A percentile compares a stretch with the other conserved stretches of the same genome.
Evolutionary conservation across 2,797 vertebrate species (phyloP).

Genomic region (Enoplosus armatus): DNA sequence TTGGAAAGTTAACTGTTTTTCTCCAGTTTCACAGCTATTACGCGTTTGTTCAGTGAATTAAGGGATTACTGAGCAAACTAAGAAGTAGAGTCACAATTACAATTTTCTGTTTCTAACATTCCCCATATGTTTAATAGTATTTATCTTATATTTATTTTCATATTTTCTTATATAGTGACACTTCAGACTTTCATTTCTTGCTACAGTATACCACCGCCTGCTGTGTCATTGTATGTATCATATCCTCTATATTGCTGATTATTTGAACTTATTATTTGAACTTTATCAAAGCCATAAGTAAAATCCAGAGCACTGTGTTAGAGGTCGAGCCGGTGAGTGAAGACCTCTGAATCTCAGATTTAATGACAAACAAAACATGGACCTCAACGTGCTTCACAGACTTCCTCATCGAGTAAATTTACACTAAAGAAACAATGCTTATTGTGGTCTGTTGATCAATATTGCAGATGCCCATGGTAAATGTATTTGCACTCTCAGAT

Average conservation of each 20-base stretch:
- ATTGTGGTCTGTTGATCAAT: not conserved
- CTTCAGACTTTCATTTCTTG: not conserved
- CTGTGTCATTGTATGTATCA: not conserved
- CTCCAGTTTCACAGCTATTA: not conserved
- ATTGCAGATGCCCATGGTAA: not conserved
- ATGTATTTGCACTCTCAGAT: no score
- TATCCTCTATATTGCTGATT: not conserved
- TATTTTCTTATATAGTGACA: not conserved
- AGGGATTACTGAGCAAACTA: not conserved
- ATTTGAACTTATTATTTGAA: not conserved
- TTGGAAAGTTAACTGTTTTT: not conserved
- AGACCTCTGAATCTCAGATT: constrained; percentile 35
- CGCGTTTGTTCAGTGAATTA: not conserved
- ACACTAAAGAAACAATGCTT: constrained; percentile 9
- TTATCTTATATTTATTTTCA: no score
- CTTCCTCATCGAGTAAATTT: not conserved
- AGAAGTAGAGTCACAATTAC: not conserved
- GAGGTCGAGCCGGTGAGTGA: constrained; percentile 11
- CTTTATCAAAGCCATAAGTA: constrained; percentile 3
- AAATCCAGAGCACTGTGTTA: not conserved
- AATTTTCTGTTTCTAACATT: not conserved
- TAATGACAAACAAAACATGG: constrained; percentile 30
- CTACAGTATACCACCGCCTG: not conserved
- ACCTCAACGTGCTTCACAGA: not conserved
- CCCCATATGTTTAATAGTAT: not conserved